Percentiles rank a stretch among this genome's conserved stretches.
These are phyloP conservation scores for Ageneiosus marmoratus DNA, from an alignment of 2,113 vertebrate species.

Conservation along the genomic window DNA sequence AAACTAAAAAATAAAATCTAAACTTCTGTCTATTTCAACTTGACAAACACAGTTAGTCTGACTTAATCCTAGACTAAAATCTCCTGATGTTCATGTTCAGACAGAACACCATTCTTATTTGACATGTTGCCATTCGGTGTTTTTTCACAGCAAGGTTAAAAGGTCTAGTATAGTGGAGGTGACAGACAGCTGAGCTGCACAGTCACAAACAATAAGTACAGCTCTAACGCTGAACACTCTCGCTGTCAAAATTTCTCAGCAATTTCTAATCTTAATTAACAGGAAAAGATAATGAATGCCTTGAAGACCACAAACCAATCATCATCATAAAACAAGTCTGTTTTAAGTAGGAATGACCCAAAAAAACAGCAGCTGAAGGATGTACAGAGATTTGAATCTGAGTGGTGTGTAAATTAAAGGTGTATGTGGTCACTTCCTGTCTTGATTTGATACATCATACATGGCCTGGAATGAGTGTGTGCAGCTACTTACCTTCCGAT, in stretches of 20 bases:
- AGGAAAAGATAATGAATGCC: slow-evolving; percentile 13
- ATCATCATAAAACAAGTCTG: slow-evolving; percentile 17
- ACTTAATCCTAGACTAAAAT: slow-evolving; percentile 3
- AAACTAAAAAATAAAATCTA: background rate
- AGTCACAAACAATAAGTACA: slow-evolving; percentile 30
- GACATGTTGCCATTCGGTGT: slow-evolving; percentile 41
- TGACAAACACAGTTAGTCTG: background rate
- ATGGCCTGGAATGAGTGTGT: slow-evolving; percentile 7
- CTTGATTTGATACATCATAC: slow-evolving; percentile 24
- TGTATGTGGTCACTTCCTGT: slow-evolving; percentile 25
- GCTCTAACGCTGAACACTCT: slow-evolving; percentile 21
- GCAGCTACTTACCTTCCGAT: slow-evolving; percentile 89
- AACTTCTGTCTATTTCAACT: background rate
- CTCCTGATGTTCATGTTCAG: slow-evolving; percentile 3
- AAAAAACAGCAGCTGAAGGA: slow-evolving; percentile 31
- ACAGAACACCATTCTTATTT: slow-evolving; percentile 12
- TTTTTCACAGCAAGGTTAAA: slow-evolving; percentile 43
- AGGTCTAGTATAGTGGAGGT: slow-evolving; percentile 26
- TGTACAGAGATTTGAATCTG: slow-evolving; percentile 38
- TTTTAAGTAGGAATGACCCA: background rate
- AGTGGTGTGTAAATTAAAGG: slow-evolving; percentile 5
- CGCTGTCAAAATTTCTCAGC: slow-evolving; percentile 1
- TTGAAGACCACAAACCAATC: slow-evolving; percentile 21
- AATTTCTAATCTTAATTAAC: background rate
- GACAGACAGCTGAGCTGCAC: slow-evolving; percentile 27